Conservation (phyloP, 2,113 vertebrate genomes). For the Marcusenius ussheri region DNA sequence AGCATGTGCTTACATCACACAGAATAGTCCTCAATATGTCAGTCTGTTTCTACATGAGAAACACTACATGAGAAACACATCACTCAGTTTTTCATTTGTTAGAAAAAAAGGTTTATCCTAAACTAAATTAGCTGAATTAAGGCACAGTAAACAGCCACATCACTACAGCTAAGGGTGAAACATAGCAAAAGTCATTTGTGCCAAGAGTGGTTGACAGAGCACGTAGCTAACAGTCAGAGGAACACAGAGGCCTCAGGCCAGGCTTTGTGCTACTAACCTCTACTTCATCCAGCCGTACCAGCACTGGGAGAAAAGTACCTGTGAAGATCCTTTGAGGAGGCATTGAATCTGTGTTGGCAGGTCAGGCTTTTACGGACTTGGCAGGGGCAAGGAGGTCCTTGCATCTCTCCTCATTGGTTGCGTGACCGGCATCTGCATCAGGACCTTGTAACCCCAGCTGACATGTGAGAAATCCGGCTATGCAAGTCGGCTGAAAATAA, state of each 20-base stretch:
- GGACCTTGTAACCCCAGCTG: background rate
- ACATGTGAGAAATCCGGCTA: background rate
- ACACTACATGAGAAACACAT: background rate
- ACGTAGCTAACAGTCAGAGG: background rate
- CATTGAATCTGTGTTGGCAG: background rate
- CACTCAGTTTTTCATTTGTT: background rate
- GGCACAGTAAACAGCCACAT: background rate
- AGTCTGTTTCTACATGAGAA: background rate
- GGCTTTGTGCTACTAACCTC: background rate
- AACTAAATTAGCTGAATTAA: background rate
- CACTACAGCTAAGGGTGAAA: background rate
- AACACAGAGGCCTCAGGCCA: background rate
- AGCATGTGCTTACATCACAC: background rate
- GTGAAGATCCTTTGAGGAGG: background rate
- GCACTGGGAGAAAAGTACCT: background rate
- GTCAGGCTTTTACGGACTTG: background rate
- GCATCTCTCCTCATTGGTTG: background rate
- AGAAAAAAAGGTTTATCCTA: background rate
- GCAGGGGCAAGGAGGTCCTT: background rate
- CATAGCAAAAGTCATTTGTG: background rate
- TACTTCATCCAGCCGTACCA: background rate
- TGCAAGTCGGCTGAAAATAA: background rate
- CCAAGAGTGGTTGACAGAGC: background rate
- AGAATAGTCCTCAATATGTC: background rate
- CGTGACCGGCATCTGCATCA: background rate